These are phyloP conservation scores for Acheta domesticus DNA, from an alignment of 2,888 invertebrate species.

Conservation along the genomic window DNA sequence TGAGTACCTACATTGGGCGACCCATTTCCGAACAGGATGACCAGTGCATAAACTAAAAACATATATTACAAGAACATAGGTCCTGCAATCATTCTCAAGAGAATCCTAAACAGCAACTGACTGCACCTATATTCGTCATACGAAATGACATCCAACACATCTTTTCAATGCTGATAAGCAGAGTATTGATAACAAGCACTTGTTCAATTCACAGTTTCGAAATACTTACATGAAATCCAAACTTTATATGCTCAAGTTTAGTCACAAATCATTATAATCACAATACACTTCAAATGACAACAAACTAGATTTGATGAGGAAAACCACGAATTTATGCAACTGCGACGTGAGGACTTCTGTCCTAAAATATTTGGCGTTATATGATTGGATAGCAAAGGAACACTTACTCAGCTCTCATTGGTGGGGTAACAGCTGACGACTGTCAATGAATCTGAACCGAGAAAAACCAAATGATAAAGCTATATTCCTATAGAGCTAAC, in stretches of 20 bases:
- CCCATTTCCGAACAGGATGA: no score
- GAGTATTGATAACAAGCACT: background rate
- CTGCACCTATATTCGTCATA: no score
- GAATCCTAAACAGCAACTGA: no score
- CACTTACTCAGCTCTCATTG: conserved; percentile 28
- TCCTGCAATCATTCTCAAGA: no score
- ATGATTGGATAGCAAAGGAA: conserved; percentile 27
- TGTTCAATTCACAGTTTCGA: background rate
- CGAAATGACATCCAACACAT: no score
- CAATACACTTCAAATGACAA: background rate
- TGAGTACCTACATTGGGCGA: no score
- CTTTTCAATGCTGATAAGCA: no score
- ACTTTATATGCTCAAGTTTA: background rate
- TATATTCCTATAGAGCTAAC: background rate
- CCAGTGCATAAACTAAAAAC: no score
- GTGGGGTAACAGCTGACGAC: conserved; percentile 28
- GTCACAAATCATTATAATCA: background rate
- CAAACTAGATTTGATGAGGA: background rate
- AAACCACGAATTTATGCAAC: conserved; percentile 22
- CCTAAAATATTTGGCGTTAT: conserved; percentile 31
- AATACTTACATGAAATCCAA: conserved; percentile 4
- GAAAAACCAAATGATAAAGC: background rate
- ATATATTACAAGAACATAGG: no score
- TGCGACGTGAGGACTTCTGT: conserved; percentile 19
- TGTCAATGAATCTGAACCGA: conserved; percentile 11